Evolutionary conservation across 2,113 vertebrate species (phyloP).

Genomic region (Fregetta grallaria): DNA sequence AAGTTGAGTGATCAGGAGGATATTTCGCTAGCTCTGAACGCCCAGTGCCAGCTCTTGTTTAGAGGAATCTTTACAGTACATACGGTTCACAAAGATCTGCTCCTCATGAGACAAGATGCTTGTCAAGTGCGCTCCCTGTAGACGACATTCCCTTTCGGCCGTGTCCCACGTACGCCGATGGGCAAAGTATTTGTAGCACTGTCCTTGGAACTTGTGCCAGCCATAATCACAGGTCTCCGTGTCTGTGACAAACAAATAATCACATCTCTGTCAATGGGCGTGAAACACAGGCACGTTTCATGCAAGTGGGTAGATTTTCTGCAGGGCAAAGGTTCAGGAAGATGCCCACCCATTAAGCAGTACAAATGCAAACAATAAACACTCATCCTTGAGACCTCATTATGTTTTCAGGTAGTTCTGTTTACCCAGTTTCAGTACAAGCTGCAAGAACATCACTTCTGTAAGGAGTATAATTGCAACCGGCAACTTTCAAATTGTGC

Average conservation of each 20-base stretch:
- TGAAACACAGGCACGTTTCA: background rate
- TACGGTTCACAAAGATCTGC: slow-evolving; percentile 94
- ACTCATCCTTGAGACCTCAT: background rate
- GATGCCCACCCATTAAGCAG: rapidly evolving
- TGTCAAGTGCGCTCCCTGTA: slow-evolving; percentile 90
- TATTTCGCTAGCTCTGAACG: background rate
- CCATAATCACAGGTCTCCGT: slow-evolving; percentile 92
- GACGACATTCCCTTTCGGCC: slow-evolving; percentile 93
- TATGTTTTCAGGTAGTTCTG: background rate
- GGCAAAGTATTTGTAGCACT: slow-evolving; percentile 94
- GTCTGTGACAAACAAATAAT: slow-evolving; percentile 72
- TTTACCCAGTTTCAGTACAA: background rate
- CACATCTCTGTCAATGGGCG: background rate
- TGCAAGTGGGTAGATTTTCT: background rate
- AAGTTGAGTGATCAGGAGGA: background rate
- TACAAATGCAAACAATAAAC: background rate
- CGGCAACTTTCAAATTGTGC: background rate
- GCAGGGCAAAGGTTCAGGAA: background rate
- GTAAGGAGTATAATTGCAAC: background rate
- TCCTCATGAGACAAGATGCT: slow-evolving; percentile 92
- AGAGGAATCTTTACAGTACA: slow-evolving; percentile 32
- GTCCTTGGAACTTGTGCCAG: slow-evolving; percentile 98
- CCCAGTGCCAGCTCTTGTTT: background rate
- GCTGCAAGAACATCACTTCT: background rate
- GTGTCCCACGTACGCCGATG: slow-evolving; percentile 92